Evolutionary conservation across 2,113 vertebrate genomes (phyloP).

Genomic region (Gopherus flavomarginatus): DNA sequence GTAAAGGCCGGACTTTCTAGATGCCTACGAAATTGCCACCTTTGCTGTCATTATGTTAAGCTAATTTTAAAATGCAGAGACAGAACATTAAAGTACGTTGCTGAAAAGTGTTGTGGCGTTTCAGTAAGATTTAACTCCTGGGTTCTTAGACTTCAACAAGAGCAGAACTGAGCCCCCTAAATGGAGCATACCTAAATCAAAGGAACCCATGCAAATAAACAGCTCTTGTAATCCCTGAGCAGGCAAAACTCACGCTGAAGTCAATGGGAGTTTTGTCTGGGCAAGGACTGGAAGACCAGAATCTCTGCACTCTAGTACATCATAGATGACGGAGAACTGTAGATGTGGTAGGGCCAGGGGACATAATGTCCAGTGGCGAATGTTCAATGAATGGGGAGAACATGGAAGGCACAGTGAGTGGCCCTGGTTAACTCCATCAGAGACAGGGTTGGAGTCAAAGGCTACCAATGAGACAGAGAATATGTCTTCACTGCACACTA

Average conservation of each 20-base stretch:
- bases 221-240: background rate
- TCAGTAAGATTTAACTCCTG: slow-evolving; percentile 11
- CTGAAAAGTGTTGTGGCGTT: slow-evolving; percentile 10
- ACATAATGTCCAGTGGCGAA: background rate
- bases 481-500: background rate
- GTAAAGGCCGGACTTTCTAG: accelerated
- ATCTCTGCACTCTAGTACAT: background rate
- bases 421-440: background rate
- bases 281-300: background rate
- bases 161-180: slow-evolving; percentile 1
- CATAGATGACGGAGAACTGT: background rate
- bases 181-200: background rate
- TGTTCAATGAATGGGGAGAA: background rate
- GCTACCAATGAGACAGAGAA: background rate
- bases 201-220: slow-evolving; percentile 1
- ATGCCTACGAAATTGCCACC: background rate
- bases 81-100: background rate
- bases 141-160: background rate
- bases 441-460: background rate
- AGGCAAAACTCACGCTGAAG: background rate
- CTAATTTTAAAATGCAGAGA: slow-evolving; percentile 4
- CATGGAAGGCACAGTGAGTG: no score
- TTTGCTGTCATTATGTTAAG: background rate
- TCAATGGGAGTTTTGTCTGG: accelerated
- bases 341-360: accelerated